phyloP scores from a whole-genome alignment of 2,888 invertebrate species.

The Pristionchus maxplancki region DNA sequence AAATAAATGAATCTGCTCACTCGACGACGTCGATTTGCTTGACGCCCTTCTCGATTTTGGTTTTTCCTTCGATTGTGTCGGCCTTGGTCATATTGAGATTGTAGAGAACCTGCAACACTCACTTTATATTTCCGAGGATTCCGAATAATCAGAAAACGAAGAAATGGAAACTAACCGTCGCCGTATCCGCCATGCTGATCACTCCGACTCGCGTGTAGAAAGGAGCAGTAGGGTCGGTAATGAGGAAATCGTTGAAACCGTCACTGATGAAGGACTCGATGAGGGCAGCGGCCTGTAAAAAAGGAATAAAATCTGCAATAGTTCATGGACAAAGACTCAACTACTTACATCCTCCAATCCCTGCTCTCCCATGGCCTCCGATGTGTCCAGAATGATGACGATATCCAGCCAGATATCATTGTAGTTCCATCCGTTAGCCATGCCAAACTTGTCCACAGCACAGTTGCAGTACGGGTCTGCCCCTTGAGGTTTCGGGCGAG shows the following conservation, averaged over 20 bases:
- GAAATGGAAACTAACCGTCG: neutral
- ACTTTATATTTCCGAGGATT: neutral
- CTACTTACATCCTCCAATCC: neutral
- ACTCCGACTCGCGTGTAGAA: neutral
- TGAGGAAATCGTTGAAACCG: neutral
- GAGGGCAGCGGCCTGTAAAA: neutral
- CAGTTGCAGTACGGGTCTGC: neutral
- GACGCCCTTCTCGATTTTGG: neutral
- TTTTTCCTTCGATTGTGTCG: neutral
- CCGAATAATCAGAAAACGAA: neutral
- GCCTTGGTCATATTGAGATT: neutral
- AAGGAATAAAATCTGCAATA: neutral
- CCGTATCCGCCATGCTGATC: neutral
- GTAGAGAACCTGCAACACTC: neutral
- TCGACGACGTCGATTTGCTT: neutral
- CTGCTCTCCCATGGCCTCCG: neutral
- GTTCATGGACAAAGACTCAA: neutral
- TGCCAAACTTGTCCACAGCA: neutral
- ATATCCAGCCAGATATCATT: slow-evolving; percentile 10
- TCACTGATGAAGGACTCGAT: neutral
- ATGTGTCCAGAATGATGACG: neutral
- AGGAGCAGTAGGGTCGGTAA: neutral
- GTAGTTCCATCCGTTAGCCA: neutral
- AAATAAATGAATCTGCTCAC: neutral
- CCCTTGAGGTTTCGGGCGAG: neutral